Evolutionary conservation across 2,888 invertebrate genomes (phyloP), one percentile per base, ranked within the genome.

Genomic region (Epinotia ramella): DNA sequence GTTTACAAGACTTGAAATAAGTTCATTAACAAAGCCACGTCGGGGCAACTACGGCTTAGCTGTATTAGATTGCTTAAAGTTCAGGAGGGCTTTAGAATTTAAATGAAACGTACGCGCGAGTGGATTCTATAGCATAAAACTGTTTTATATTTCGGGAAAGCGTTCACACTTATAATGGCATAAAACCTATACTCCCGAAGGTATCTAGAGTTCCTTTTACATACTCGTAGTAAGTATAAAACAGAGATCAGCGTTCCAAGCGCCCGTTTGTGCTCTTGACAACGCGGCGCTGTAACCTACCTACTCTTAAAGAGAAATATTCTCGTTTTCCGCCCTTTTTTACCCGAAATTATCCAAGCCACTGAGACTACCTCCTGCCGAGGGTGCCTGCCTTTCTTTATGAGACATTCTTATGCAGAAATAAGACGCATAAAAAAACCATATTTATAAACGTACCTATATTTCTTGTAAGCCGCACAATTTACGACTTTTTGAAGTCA

Each of bases 331-430:
- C 85, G 84, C 84, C 81, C 81, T 84, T 84, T 80, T 83, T 82
- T 84, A 82, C 84, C 82, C 79, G 81, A 86, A 89, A 90, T 87
- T 84, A 89, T 87, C 86, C 85, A 82, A 83, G 81, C 82, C 81
- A 18, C 53, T 59, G 70, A 70, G 83, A 84, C 88, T 87, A 86
- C 84, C 84, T 82, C 70, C 46, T 65, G 63, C 20, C 33, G 57
- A 20, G 69, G 69, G 28, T 20, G 44, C 28, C 28, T 44, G 68
- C 16, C 62, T 67, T 64, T 60, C 68, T 77, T 77, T 73, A 77
- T 73, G 78, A 70, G 73, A 63, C 62, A 75, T 76, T 77, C 67
- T 72, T 75, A 77, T 77, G 64, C 63, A 68, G 67, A 68, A 57
- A 63, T 69, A 57, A 57, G 40, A 56, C 20, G 44, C 11, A 69